Evolutionary conservation across 2,113 vertebrate genomes (phyloP).

Genomic region (Agapornis roseicollis): DNA sequence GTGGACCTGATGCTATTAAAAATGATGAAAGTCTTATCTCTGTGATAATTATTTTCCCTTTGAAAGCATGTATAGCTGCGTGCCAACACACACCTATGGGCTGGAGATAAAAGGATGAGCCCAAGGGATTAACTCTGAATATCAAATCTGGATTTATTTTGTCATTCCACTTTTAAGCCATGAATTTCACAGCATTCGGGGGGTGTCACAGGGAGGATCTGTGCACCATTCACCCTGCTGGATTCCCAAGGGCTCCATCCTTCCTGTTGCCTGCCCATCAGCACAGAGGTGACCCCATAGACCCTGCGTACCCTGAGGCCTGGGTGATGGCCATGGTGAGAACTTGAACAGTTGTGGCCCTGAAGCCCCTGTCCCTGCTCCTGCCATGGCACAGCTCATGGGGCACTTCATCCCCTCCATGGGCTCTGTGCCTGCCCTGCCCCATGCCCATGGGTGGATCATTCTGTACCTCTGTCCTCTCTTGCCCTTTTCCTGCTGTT

Average conservation of each 20-base stretch:
- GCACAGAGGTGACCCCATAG: not conserved
- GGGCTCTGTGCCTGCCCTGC: not conserved
- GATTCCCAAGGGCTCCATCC: not conserved
- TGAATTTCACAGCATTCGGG: accelerated
- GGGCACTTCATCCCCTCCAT: accelerated
- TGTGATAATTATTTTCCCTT: not conserved
- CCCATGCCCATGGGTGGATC: too few species aligned
- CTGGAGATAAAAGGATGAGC: not conserved
- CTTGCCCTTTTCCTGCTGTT: not conserved
- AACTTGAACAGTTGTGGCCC: not conserved
- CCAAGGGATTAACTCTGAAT: not conserved
- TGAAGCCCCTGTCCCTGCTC: not conserved
- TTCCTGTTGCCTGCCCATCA: accelerated
- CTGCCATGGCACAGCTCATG: accelerated
- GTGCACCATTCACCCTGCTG: accelerated
- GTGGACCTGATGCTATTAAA: conserved; percentile 11
- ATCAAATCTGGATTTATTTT: not conserved
- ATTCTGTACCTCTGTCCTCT: accelerated
- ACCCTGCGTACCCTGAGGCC: accelerated
- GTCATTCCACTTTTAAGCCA: not conserved
- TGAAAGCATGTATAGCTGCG: not conserved
- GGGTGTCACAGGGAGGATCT: not conserved
- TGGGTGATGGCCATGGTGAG: not conserved
- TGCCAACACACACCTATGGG: not conserved
- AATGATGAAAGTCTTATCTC: conserved; percentile 32